phyloP scores from a whole-genome alignment of 2,797 vertebrate species.

The Nasua narica region DNA sequence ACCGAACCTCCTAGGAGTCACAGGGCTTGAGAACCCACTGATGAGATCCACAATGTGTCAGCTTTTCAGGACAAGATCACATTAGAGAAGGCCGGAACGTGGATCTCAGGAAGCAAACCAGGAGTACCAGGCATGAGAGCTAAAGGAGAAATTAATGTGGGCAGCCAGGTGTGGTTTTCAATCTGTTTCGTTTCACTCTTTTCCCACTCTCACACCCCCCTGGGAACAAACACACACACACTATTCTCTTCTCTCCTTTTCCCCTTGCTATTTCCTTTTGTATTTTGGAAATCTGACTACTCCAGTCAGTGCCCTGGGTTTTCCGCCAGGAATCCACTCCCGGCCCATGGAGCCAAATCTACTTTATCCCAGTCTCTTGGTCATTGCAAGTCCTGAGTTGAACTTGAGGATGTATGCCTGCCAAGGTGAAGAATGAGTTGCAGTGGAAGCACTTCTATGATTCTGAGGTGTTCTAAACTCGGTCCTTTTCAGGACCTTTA shows the following conservation, averaged over 20 bases:
- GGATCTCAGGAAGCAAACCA: neutral
- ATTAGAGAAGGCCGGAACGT: neutral
- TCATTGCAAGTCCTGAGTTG: constrained; percentile 50
- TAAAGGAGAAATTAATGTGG: neutral
- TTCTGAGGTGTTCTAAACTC: neutral
- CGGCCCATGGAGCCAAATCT: constrained; percentile 34
- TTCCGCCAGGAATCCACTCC: constrained; percentile 49
- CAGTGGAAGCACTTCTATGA: neutral
- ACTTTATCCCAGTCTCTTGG: neutral
- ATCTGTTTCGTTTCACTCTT: neutral
- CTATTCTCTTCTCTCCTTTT: neutral
- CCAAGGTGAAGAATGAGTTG: neutral
- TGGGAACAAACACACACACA: neutral
- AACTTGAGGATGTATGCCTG: constrained; percentile 2
- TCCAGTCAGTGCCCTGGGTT: constrained; percentile 15
- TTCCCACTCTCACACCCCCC: neutral
- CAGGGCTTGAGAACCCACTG: neutral
- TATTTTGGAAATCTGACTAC: constrained; percentile 46
- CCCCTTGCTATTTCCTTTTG: constrained; percentile 9
- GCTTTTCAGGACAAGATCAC: neutral
- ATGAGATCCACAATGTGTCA: neutral
- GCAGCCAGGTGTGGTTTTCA: neutral
- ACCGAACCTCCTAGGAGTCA: neutral
- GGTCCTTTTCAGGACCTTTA: neutral
- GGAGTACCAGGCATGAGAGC: neutral